Evolutionary conservation across 37 sponge, comb jelly and placozoan genomes (phyloP).

Genomic region (Theonella swinhoei): DNA sequence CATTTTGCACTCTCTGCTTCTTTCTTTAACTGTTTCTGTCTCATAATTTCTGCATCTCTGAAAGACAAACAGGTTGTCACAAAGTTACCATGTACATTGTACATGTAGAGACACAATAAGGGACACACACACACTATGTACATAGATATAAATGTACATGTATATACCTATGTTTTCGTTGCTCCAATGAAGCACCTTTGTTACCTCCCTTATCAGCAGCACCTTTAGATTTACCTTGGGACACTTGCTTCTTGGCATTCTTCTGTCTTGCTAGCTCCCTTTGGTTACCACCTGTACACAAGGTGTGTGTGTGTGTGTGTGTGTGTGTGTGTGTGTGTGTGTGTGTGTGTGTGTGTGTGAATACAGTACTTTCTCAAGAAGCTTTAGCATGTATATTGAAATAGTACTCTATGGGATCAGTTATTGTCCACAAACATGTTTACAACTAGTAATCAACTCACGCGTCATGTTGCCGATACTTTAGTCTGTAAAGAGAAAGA

Average conservation of each 20-base stretch:
- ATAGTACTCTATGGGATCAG: no score
- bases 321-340: neutral
- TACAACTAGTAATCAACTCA: neutral
- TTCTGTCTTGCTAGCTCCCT: slow-evolving; percentile 83
- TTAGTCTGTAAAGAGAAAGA: no score
- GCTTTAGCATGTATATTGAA: no score
- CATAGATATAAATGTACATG: no score
- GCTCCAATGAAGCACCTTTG: slow-evolving; percentile 70
- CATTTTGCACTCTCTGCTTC: slow-evolving; percentile 28
- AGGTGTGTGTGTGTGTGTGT: neutral
- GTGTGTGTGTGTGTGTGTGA: no score
- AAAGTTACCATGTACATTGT: no score
- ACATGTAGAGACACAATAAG: no score
- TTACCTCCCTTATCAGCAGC: slow-evolving; percentile 40
- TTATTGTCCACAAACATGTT: no score
- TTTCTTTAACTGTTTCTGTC: slow-evolving; percentile 83
- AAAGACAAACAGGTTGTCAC: neutral
- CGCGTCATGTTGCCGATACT: neutral
- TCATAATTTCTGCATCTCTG: slow-evolving; percentile 90
- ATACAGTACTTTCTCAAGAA: no score
- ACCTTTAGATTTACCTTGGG: slow-evolving; percentile 24
- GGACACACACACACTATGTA: no score
- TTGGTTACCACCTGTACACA: slow-evolving; percentile 74
- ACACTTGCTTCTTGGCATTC: slow-evolving; percentile 84
- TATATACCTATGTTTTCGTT: slow-evolving; percentile 64